Conservation (phyloP, 2,888 invertebrate species). For the Flabesymbios commensalis region DNA sequence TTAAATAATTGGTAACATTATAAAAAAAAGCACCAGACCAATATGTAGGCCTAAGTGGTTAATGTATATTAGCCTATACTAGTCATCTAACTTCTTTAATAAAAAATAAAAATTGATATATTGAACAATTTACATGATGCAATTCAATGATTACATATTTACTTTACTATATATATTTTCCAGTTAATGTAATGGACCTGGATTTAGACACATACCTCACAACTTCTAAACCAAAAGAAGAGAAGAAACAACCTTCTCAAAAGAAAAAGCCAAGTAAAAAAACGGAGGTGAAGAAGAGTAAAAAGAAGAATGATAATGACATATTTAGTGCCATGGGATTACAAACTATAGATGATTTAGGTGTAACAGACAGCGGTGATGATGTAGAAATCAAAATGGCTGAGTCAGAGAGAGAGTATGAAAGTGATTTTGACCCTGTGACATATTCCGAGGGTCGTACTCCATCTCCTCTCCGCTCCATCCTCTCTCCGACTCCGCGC, state of each 20-base stretch:
- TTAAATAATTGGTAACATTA: too few species aligned
- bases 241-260: not conserved
- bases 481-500: slow-evolving; percentile 24
- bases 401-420: slow-evolving; percentile 9
- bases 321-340: slow-evolving; percentile 47
- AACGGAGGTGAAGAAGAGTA: not conserved
- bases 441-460: not conserved
- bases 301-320: slow-evolving; percentile 3
- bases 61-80: too few species aligned
- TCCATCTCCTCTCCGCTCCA: slow-evolving; percentile 26
- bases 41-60: too few species aligned
- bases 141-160: too few species aligned
- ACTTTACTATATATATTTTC: too few species aligned
- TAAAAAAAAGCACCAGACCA: too few species aligned
- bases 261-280: not conserved
- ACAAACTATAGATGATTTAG: slow-evolving; percentile 52
- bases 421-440: slow-evolving; percentile 18
- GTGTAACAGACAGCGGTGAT: slow-evolving; percentile 22
- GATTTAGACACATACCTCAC: slow-evolving; percentile 9
- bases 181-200: slow-evolving; percentile 24
- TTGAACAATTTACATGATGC: too few species aligned
- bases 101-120: too few species aligned
- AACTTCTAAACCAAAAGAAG: not conserved
- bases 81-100: too few species aligned
- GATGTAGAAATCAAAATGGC: slow-evolving; percentile 16